Conservation (phyloP, 2,888 invertebrate species). For the Nipponacmea schrenckii region DNA sequence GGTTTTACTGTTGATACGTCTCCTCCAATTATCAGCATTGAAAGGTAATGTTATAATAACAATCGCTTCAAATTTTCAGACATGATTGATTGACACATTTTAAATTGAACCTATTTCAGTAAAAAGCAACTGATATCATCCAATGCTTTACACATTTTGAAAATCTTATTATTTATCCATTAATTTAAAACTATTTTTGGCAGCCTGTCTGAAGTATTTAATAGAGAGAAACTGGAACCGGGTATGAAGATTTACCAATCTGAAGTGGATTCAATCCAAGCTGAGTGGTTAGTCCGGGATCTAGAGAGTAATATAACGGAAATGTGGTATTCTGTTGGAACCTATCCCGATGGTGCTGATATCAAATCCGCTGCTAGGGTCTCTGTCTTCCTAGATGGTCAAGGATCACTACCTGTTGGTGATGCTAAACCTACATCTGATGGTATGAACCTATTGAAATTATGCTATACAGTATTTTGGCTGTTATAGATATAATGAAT, state of each 20-base stretch:
- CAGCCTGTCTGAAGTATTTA: neutral
- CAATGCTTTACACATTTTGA: no score
- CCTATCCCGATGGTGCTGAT: constrained; percentile 32
- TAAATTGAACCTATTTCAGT: no score
- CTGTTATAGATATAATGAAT: no score
- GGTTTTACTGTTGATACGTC: constrained; percentile 46
- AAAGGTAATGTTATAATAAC: no score
- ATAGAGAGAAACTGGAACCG: neutral
- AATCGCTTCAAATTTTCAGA: no score
- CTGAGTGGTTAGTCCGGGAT: constrained; percentile 27
- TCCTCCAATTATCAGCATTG: constrained; percentile 37
- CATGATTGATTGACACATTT: no score
- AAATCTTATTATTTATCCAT: no score
- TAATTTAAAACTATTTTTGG: no score
- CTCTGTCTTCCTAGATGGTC: constrained; percentile 6
- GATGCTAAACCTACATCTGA: constrained; percentile 18
- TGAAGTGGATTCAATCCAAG: constrained; percentile 26
- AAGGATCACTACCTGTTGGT: constrained; percentile 20
- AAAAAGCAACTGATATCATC: no score
- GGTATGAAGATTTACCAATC: constrained; percentile 18
- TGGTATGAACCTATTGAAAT: no score
- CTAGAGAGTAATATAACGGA: constrained; percentile 19
- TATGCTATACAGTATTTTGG: no score
- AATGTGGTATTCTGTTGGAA: constrained; percentile 30
- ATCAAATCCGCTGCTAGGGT: constrained; percentile 4